A percentile compares a stretch with the other conserved stretches of the same genome.
These are phyloP conservation scores for Dione juno DNA, from an alignment of 2,888 invertebrate species.

Conservation along the genomic window DNA sequence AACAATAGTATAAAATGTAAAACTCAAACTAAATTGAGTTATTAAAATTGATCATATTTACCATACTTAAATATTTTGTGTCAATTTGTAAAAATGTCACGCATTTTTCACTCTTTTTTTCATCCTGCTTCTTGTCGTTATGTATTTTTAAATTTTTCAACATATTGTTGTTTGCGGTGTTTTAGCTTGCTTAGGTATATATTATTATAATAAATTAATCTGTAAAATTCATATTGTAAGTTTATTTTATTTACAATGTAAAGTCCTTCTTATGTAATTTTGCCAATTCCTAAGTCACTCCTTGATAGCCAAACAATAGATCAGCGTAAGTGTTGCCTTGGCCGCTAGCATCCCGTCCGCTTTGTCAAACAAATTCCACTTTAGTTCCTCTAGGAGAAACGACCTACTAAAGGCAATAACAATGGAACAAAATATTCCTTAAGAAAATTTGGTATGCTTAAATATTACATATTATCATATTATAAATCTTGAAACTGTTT, in stretches of 20 bases:
- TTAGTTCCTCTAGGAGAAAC: conserved; percentile 37
- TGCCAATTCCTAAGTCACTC: conserved; percentile 8
- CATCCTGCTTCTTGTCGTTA: background rate
- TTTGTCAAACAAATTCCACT: conserved; percentile 58
- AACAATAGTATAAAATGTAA: no score
- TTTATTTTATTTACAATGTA: background rate
- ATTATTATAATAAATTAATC: background rate
- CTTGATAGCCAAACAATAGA: conserved; percentile 57
- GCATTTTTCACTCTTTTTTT: background rate
- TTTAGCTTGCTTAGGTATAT: background rate
- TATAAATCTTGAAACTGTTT: no score
- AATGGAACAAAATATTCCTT: background rate
- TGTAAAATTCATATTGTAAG: background rate
- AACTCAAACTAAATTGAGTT: no score
- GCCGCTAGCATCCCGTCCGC: conserved; percentile 55
- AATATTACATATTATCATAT: no score
- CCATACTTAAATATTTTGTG: no score
- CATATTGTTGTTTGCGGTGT: no score
- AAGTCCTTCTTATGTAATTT: background rate
- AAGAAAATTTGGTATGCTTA: background rate
- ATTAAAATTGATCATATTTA: no score
- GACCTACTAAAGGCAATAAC: background rate
- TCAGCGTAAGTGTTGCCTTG: conserved; percentile 55
- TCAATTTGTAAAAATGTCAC: no score
- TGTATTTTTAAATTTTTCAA: background rate